These are phyloP conservation scores for Euura lappo DNA, from an alignment of 1,140 invertebrate genomes.

Conservation along the genomic window DNA sequence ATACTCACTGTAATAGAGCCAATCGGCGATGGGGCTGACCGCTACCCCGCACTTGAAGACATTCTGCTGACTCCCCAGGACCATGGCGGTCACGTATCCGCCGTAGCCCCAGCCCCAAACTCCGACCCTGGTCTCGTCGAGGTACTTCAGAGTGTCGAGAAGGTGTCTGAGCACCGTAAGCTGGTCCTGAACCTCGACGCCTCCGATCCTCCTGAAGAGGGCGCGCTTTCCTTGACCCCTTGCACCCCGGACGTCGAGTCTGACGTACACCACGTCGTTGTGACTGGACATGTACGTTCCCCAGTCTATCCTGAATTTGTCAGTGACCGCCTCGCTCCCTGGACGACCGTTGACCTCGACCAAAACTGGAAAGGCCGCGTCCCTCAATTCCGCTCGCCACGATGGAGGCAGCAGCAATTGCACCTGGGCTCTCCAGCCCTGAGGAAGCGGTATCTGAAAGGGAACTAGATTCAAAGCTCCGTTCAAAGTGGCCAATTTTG, in stretches of 20 bases:
- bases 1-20: constrained; percentile 91
- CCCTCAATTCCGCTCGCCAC: constrained; percentile 81
- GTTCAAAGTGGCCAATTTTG: no score
- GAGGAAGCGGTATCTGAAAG: constrained; percentile 70
- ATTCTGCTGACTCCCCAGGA: constrained; percentile 83
- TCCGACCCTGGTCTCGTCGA: constrained; percentile 86
- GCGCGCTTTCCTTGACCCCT: constrained; percentile 80
- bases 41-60: constrained; percentile 91
- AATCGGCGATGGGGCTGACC: constrained; percentile 93
- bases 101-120: constrained; percentile 98
- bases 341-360: constrained; percentile 91
- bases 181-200: constrained; percentile 88
- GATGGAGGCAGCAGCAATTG: constrained; percentile 81
- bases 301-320: constrained; percentile 87
- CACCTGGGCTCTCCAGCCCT: constrained; percentile 78
- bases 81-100: constrained; percentile 89
- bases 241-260: constrained; percentile 87
- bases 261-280: constrained; percentile 88
- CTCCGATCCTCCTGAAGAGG: constrained; percentile 80
- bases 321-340: constrained; percentile 85
- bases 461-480: neutral
- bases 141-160: constrained; percentile 79
- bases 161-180: constrained; percentile 84
- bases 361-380: constrained; percentile 83
- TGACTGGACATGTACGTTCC: constrained; percentile 91